Conservation (phyloP, 2,113 vertebrate genomes). For the Tychaedon coryphoeus region DNA sequence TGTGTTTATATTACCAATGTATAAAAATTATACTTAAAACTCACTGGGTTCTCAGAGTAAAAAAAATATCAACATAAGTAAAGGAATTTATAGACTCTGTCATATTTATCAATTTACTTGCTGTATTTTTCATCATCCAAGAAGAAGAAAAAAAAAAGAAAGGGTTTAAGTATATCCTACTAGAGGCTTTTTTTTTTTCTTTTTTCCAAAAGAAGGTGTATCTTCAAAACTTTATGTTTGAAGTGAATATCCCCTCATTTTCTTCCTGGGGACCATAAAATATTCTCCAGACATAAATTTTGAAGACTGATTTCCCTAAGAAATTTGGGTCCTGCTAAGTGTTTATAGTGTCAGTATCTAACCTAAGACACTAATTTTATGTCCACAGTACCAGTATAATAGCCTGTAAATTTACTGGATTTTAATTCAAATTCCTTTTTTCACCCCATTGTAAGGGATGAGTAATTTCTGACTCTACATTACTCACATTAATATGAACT, state of each 20-base stretch:
- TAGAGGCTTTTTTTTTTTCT: no score
- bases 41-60: neutral
- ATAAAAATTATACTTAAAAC: neutral
- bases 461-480: neutral
- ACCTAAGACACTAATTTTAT: neutral
- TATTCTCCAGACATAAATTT: neutral
- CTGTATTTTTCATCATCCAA: neutral
- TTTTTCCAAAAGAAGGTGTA: neutral
- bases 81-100: neutral
- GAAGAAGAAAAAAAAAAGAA: neutral
- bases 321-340: neutral
- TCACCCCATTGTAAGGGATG: accelerated
- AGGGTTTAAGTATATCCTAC: neutral
- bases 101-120: neutral
- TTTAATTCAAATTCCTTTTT: neutral
- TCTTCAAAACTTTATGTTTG: neutral
- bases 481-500: neutral
- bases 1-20: neutral
- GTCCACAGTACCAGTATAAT: neutral
- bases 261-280: accelerated
- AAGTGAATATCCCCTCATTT: neutral
- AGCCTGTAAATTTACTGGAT: neutral
- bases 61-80: neutral
- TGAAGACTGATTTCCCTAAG: neutral
- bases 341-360: neutral